Evolutionary conservation across 2,797 vertebrate species (phyloP).

Genomic region (Manis javanica): DNA sequence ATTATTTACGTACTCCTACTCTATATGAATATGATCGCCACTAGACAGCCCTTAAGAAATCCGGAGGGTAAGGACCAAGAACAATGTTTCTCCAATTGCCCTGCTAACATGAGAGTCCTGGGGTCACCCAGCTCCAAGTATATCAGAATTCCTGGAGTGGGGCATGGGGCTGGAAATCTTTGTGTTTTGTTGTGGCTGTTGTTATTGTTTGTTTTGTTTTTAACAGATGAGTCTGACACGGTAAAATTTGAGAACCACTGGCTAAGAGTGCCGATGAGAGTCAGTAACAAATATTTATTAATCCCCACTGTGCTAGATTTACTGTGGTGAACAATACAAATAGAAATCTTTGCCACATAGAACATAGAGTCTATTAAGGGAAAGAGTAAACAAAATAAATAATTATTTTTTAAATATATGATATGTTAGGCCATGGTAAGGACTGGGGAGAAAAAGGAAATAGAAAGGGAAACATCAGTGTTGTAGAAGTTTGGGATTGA

Average conservation of each 20-base stretch:
- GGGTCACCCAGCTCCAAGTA: not conserved
- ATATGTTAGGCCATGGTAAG: not conserved
- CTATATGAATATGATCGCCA: not conserved
- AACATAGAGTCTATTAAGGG: not conserved
- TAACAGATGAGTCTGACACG: not conserved
- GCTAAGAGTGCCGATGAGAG: not conserved
- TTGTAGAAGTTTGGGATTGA: not conserved
- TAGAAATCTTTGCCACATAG: not conserved
- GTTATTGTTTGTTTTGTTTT: not conserved
- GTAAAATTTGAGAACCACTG: not conserved
- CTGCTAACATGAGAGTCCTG: not conserved
- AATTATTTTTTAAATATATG: not conserved
- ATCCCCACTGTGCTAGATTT: not conserved
- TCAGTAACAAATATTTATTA: not conserved
- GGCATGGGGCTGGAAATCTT: not conserved
- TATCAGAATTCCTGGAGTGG: not conserved
- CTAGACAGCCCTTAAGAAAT: not conserved
- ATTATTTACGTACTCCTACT: not conserved
- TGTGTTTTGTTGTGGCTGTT: not conserved
- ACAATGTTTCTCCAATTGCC: not conserved
- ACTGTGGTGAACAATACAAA: not conserved
- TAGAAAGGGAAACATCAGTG: not conserved
- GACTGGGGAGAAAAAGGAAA: not conserved
- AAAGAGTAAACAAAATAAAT: not conserved
- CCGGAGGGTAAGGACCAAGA: not conserved